These are phyloP conservation scores for Phalacrocorax carbo DNA, from an alignment of 2,113 vertebrate genomes.

Conservation along the genomic window DNA sequence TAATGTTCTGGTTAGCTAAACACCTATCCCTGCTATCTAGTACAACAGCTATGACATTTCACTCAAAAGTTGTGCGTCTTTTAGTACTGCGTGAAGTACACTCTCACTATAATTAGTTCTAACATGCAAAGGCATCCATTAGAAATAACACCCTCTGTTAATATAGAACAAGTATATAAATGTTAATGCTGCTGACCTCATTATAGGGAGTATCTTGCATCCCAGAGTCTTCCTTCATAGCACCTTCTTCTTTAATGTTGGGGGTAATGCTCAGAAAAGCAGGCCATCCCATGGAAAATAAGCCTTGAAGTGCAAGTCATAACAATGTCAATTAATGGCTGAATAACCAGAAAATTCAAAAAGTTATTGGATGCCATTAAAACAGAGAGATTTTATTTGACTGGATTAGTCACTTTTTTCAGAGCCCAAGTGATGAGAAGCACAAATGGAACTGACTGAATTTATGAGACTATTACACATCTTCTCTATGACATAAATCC, in stretches of 20 bases:
- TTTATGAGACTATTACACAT: background rate
- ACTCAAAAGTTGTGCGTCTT: background rate
- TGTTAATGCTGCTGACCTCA: slow-evolving; percentile 78
- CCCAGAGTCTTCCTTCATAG: slow-evolving; percentile 97
- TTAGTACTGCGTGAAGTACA: background rate
- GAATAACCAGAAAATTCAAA: background rate
- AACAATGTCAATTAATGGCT: background rate
- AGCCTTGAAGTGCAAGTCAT: slow-evolving; percentile 75
- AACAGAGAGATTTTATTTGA: background rate
- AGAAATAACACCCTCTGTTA: background rate
- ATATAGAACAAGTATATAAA: background rate
- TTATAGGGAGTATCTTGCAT: slow-evolving; percentile 97
- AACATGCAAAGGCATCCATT: background rate
- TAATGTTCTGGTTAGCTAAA: background rate
- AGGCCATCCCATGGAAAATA: slow-evolving; percentile 97
- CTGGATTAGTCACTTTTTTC: background rate
- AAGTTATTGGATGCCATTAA: background rate
- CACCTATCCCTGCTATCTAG: background rate
- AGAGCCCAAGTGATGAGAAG: background rate
- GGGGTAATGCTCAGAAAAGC: slow-evolving; percentile 95
- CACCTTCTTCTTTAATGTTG: slow-evolving; percentile 97
- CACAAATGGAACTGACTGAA: background rate
- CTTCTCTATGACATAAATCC: background rate
- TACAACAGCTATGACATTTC: background rate
- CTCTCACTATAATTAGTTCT: background rate